Evolutionary conservation across 1,140 invertebrate genomes (phyloP).

Genomic region (Steinernema feltiae): DNA sequence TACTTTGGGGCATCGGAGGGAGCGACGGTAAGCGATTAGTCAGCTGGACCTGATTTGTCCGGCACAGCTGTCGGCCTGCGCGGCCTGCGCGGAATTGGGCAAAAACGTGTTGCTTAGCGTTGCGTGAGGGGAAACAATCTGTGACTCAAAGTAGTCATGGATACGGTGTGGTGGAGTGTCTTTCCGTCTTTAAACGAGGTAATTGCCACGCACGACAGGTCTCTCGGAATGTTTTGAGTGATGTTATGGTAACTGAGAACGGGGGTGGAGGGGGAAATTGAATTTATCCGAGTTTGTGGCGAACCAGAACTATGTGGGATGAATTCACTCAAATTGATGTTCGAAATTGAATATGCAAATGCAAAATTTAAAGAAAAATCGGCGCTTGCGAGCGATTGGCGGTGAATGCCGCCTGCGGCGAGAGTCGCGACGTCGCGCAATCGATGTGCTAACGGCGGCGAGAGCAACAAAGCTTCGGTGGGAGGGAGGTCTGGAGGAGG

Average conservation of each 20-base stretch:
- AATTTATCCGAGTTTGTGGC: background rate
- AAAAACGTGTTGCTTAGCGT: background rate
- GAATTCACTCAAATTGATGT: background rate
- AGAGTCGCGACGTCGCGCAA: background rate
- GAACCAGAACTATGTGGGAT: too few species aligned
- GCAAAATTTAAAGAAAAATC: background rate
- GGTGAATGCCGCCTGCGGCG: background rate
- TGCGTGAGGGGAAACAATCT: background rate
- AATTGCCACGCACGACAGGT: too few species aligned
- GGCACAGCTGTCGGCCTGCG: background rate
- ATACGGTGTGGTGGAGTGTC: too few species aligned
- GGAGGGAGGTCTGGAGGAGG: background rate
- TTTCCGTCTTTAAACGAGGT: too few species aligned
- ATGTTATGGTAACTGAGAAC: background rate
- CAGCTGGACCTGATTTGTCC: background rate
- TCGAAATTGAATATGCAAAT: background rate
- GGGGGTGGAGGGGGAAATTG: background rate
- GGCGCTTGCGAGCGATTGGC: background rate
- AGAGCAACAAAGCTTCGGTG: slow-evolving; percentile 3
- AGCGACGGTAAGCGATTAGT: background rate
- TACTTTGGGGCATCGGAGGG: background rate
- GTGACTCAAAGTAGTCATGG: background rate
- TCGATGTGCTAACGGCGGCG: slow-evolving; percentile 3
- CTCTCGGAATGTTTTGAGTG: too few species aligned
- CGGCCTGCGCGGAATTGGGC: background rate